Evolutionary conservation across 2,797 vertebrate genomes (phyloP), one percentile per base, ranked within the genome.

Genomic region (Oryzias sinensis): DNA sequence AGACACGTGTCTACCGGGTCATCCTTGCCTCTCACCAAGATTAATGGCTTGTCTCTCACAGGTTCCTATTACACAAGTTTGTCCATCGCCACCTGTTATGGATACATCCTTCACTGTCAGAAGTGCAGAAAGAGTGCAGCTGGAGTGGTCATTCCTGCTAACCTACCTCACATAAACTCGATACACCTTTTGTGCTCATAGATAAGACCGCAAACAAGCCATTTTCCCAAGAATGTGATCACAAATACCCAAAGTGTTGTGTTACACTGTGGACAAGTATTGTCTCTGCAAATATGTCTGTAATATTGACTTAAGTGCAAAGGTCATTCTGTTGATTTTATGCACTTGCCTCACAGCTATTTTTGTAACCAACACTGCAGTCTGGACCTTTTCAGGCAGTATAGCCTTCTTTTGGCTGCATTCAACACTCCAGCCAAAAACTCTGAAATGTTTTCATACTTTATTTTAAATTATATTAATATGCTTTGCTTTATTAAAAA

Each of bases 31-130:
- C 61, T 84, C 61, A 69, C 75, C 47, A 86, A 90, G 74, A 88
- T 62, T 80, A 84, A 82, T 79, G 85, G 83, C 81, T 60, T 55
- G 80, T 80, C 85, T 80, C 85, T 85, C 70, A 52, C 59, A 79
- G 74, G 81, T 82, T 80, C 68, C 69, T 70, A 81, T 80, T 62
- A 68, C 82, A 71, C 76, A 80, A 80, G 69, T 58, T 69, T 73
- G 76, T 90, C 83, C 48, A 67, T 92, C 83, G 65, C 47, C 77
- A 88, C 70, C 78, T 77, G 81, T 72, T 83, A 90, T 47, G 56
- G 56, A 59, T 79, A 71, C 84, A 79, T 91, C 84, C 70, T 82
- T 88, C 83, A 87, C 56, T 84, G 68, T 55, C 72, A 62, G 68
- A 25, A 45, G 40, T n/a, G 60, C 70, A 62, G 54, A 65, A 44